These are phyloP conservation scores for Gadus chalcogrammus DNA, from an alignment of 2,113 vertebrate genomes.

Conservation along the genomic window DNA sequence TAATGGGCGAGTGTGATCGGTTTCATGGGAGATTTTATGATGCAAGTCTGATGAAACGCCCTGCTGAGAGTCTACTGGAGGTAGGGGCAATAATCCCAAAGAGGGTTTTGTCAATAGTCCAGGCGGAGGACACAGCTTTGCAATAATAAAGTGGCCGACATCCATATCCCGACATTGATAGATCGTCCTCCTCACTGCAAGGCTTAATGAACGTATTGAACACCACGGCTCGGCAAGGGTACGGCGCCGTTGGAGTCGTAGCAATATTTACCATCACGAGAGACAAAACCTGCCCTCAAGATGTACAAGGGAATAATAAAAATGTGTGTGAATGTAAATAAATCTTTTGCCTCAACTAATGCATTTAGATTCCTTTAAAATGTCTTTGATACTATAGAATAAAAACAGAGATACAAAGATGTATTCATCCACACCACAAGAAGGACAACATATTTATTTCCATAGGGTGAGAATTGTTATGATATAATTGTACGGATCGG, in stretches of 20 bases:
- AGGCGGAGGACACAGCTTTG: conserved; percentile 62
- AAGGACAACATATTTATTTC: no score
- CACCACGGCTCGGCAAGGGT: conserved; percentile 58
- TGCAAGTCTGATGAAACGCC: not conserved
- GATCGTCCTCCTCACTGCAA: conserved; percentile 62
- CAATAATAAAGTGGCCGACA: conserved; percentile 74
- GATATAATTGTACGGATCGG: conserved; percentile 12
- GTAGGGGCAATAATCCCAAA: conserved; percentile 54
- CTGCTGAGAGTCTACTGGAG: conserved; percentile 22
- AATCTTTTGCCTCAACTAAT: no score
- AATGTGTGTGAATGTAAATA: not conserved
- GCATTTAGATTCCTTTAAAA: no score
- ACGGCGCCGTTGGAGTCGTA: conserved; percentile 47
- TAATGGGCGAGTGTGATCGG: not conserved
- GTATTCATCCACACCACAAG: no score
- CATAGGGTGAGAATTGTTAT: no score
- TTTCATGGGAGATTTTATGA: not conserved
- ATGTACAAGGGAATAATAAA: not conserved
- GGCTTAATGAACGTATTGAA: conserved; percentile 68
- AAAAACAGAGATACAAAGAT: no score
- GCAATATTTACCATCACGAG: conserved; percentile 42
- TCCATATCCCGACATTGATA: conserved; percentile 75
- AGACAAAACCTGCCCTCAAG: conserved; percentile 45
- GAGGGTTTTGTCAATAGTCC: conserved; percentile 67
- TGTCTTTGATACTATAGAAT: no score